Evolutionary conservation across 1,140 invertebrate species (phyloP), one percentile per base, ranked within the genome.

Genomic region (Procambarus virginalis): DNA sequence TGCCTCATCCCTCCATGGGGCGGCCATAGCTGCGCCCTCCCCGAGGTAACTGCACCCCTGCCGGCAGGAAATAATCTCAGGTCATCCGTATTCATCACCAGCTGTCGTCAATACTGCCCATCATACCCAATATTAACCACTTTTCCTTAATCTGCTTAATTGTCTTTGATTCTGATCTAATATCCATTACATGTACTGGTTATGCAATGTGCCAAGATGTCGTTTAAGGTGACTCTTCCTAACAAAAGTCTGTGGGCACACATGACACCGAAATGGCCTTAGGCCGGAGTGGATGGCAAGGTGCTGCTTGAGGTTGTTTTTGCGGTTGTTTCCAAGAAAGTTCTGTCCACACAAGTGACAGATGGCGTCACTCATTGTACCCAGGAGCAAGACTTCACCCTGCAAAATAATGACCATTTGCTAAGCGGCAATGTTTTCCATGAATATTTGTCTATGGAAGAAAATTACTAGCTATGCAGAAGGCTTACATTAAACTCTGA

Each of bases 231-330:
- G 92, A 84, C 92, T 92, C 60, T 92, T 92, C 51, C 92, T 92
- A 79, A 91, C 91, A 70, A 92, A 92, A 51, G 73, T 84, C 84
- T 89, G 92, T 9, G 86, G 80, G 87, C 93, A 93, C 51, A 92
- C 49, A 60, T 87, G 75, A 82, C 93, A 93, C 10, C 86, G 84
- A 87, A 92, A 92, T 8, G 95, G 95, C 84, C 94, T 92, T 92
- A 95, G 94, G 6, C 95, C 93, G 2, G 93, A 93, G 83, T 94
- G 94, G 68, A 92, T 92, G 76, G 92, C 94, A 93, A 95, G 94
- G 90, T 95, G 95, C 9, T 94, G 91, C 70, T 94, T 94, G 82
- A 95, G 92, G 82, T 95, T 93, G 86, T 94, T 93, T 86, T 91
- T 92, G 84, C 84, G 89, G 88, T 91, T 91, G 80, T 79, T 70